These are phyloP conservation scores for Fistularia tabacaria DNA, from an alignment of 2,797 vertebrate genomes.

Conservation along the genomic window DNA sequence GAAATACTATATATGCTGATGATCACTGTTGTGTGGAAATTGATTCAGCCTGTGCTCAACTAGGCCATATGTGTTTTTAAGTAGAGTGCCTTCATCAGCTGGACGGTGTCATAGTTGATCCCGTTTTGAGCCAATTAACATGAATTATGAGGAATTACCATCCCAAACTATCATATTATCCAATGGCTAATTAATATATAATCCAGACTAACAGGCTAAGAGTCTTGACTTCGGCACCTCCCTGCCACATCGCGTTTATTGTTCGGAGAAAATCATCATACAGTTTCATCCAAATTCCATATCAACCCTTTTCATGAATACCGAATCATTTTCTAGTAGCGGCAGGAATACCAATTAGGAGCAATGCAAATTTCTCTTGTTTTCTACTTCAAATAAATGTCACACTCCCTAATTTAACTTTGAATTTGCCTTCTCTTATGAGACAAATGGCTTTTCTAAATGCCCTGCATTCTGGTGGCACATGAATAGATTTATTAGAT, in stretches of 20 bases:
- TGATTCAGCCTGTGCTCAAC: slow-evolving; percentile 15
- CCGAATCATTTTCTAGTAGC: slow-evolving; percentile 22
- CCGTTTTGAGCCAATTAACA: slow-evolving; percentile 20
- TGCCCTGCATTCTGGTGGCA: slow-evolving; percentile 35
- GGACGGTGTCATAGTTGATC: slow-evolving; percentile 16
- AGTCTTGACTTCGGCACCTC: slow-evolving; percentile 4
- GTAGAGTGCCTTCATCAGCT: slow-evolving; percentile 5
- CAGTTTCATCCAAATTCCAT: slow-evolving; percentile 5
- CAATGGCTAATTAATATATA: slow-evolving; percentile 22
- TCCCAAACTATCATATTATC: slow-evolving; percentile 18
- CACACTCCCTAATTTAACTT: slow-evolving; percentile 37
- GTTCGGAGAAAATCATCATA: no score
- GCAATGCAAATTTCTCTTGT: slow-evolving; percentile 19
- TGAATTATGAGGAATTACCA: slow-evolving; percentile 25
- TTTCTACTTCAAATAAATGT: slow-evolving; percentile 38
- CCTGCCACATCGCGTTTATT: background rate
- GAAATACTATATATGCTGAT: slow-evolving; percentile 23
- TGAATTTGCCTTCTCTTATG: slow-evolving; percentile 11
- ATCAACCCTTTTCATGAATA: slow-evolving; percentile 29
- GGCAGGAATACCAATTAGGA: slow-evolving; percentile 27
- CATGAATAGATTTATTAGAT: slow-evolving; percentile 30
- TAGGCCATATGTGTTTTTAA: slow-evolving; percentile 7
- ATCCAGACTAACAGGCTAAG: slow-evolving; percentile 27
- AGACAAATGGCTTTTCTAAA: slow-evolving; percentile 30
- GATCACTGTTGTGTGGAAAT: slow-evolving; percentile 8